Conservation (phyloP, 2,888 invertebrate species). For the Tipula helvola region DNA sequence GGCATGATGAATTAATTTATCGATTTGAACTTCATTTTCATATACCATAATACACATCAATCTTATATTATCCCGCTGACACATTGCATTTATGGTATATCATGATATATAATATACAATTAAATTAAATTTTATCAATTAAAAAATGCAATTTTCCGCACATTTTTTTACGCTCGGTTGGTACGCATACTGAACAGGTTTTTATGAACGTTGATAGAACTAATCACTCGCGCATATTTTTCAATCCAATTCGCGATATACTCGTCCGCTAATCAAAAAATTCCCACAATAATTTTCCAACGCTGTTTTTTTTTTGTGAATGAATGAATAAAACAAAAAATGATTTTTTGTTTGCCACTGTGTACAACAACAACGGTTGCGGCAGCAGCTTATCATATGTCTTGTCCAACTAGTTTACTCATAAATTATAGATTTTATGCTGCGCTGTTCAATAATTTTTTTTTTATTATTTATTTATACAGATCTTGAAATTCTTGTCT, state of each 20-base stretch:
- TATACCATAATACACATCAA: not conserved
- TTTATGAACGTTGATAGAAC: not conserved
- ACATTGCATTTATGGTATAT: not conserved
- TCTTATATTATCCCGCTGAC: not conserved
- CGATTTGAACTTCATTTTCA: not conserved
- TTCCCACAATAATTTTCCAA: not conserved
- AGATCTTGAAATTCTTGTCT: not conserved
- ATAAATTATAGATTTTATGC: not conserved
- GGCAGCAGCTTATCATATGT: not conserved
- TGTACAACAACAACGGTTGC: not conserved
- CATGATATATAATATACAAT: not conserved
- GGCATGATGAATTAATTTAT: not conserved
- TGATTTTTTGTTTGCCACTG: not conserved
- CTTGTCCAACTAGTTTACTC: not conserved
- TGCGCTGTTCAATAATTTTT: not conserved
- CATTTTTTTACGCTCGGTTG: not conserved
- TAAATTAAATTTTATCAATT: not conserved
- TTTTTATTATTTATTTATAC: not conserved
- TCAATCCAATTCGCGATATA: not conserved
- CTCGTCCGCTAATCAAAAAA: not conserved
- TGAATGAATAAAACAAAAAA: not conserved
- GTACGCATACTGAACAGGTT: not conserved
- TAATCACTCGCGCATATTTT: not conserved
- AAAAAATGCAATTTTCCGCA: not conserved
- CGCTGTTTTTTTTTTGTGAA: not conserved